These are phyloP conservation scores for Dysmachus trigonus DNA, from an alignment of 2,888 invertebrate species.

Conservation along the genomic window DNA sequence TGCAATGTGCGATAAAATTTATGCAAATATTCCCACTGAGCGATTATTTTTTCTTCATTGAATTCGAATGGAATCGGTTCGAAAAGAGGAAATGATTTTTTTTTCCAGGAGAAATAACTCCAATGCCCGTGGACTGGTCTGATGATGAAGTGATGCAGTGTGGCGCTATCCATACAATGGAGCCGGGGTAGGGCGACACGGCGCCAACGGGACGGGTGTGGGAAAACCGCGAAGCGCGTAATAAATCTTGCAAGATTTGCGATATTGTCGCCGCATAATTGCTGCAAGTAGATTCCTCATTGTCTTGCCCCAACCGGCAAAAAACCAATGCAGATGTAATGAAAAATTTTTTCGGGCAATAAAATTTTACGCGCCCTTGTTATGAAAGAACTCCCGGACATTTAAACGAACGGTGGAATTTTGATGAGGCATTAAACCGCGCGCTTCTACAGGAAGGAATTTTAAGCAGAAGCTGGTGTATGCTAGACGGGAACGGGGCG, in stretches of 20 bases:
- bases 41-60: not conserved
- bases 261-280: conserved; percentile 46
- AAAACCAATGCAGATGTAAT: not conserved
- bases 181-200: not conserved
- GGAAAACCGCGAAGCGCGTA: conserved; percentile 22
- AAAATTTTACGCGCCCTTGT: conserved; percentile 4
- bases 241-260: conserved; percentile 45
- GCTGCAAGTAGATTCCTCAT: conserved; percentile 35
- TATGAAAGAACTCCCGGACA: not conserved
- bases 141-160: not conserved
- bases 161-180: not conserved
- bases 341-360: not conserved
- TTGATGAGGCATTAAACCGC: not conserved
- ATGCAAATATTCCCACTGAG: not conserved
- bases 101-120: not conserved
- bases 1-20: not conserved
- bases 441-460: not conserved
- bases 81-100: not conserved
- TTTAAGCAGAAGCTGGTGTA: not conserved
- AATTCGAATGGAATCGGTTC: not conserved
- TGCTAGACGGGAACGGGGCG: not conserved
- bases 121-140: not conserved
- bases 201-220: not conserved
- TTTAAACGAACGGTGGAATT: not conserved
- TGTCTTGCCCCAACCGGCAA: not conserved